These are phyloP conservation scores for Drosophila sulfurigaster DNA, from an alignment of 1,140 invertebrate genomes.

Conservation along the genomic window DNA sequence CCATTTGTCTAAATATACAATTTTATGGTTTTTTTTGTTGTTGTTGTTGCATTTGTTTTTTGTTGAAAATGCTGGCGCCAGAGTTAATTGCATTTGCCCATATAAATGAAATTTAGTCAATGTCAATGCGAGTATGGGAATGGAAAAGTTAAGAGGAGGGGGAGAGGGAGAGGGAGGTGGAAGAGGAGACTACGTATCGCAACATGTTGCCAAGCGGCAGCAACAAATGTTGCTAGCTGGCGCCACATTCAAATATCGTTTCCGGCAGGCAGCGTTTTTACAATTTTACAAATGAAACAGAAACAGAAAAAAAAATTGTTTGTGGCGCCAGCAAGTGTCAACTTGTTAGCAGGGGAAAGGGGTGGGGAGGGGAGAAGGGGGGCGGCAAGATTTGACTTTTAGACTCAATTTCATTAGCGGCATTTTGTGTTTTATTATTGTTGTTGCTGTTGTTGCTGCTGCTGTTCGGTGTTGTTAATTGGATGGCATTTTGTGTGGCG, in stretches of 20 bases:
- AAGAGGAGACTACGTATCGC: not conserved
- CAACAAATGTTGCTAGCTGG: constrained; percentile 9
- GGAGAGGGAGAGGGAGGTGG: not conserved
- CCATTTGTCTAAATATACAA: constrained; percentile 36
- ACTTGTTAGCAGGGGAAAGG: constrained; percentile 42
- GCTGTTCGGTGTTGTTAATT: constrained; percentile 56
- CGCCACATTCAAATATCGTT: constrained; percentile 26
- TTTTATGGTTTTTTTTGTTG: constrained; percentile 23
- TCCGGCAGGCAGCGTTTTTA: constrained; percentile 37
- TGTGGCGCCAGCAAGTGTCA: constrained; percentile 77
- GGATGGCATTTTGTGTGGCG: constrained; percentile 36
- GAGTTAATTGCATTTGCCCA: constrained; percentile 52
- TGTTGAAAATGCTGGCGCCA: constrained; percentile 40
- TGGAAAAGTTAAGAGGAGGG: constrained; percentile 1
- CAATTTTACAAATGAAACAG: constrained; percentile 34
- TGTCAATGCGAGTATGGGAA: constrained; percentile 34
- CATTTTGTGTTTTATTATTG: constrained; percentile 19
- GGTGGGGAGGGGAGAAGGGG: not conserved
- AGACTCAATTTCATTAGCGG: constrained; percentile 63
- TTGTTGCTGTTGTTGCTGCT: constrained; percentile 27
- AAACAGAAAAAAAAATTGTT: constrained; percentile 19
- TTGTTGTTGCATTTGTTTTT: not conserved
- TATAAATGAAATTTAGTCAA: constrained; percentile 48
- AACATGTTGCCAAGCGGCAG: constrained; percentile 3
- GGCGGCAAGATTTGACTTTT: constrained; percentile 46